Evolutionary conservation across 1,140 invertebrate species (phyloP).

Genomic region (Antheraea mylitta): DNA sequence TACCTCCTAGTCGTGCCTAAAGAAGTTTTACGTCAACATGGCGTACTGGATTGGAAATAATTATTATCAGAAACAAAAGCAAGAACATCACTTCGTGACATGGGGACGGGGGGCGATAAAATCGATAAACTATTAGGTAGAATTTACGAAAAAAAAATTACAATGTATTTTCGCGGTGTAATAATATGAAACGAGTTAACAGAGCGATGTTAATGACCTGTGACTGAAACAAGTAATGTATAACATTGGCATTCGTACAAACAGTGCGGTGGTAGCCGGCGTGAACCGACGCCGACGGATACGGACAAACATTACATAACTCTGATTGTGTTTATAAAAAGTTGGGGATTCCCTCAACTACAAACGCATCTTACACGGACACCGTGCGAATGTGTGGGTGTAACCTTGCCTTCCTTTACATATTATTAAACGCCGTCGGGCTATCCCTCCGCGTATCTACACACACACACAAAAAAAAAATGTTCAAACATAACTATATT

Average conservation of each 20-base stretch:
- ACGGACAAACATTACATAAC: slow-evolving; percentile 76
- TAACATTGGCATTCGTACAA: slow-evolving; percentile 74
- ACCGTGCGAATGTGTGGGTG: slow-evolving; percentile 60
- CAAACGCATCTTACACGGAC: slow-evolving; percentile 64
- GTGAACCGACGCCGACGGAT: slow-evolving; percentile 47
- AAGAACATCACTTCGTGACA: no score
- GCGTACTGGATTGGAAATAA: no score
- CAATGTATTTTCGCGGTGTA: background rate
- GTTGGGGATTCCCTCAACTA: slow-evolving; percentile 76
- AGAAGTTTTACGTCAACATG: no score
- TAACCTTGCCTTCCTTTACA: slow-evolving; percentile 78
- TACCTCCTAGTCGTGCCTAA: no score
- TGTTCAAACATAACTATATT: slow-evolving; percentile 66
- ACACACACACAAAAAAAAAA: slow-evolving; percentile 62
- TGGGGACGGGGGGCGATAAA: no score
- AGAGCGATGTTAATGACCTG: slow-evolving; percentile 73
- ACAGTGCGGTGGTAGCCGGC: slow-evolving; percentile 60
- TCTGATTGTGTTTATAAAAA: slow-evolving; percentile 78
- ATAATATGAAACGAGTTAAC: slow-evolving; percentile 63
- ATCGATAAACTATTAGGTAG: background rate
- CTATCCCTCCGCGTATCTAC: slow-evolving; percentile 76
- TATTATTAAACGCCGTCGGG: slow-evolving; percentile 72
- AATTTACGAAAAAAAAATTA: background rate
- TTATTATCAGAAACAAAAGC: no score
- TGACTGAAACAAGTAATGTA: slow-evolving; percentile 75